Conservation (phyloP, 2,113 vertebrate genomes). For the Paracanthobrama guichenoti region DNA sequence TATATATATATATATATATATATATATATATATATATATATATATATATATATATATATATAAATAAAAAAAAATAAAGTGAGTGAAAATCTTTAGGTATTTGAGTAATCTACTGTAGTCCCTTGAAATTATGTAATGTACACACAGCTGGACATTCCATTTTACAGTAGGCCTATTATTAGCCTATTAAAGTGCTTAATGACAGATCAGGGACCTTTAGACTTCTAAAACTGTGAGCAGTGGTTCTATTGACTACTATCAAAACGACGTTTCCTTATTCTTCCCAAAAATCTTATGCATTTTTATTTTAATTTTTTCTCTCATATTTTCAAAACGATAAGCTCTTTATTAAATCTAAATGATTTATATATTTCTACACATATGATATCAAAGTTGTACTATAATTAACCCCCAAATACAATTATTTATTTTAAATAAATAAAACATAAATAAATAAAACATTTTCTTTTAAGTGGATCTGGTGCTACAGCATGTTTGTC, state of each 20-base stretch:
- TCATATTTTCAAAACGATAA: too few relatives aligned
- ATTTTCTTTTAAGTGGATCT: background rate
- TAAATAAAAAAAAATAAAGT: too few relatives aligned
- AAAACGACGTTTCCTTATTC: background rate
- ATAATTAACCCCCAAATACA: background rate
- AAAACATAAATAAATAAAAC: too few relatives aligned
- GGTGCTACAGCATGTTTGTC: background rate
- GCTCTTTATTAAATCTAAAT: too few relatives aligned
- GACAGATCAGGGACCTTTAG: slow-evolving; percentile 21
- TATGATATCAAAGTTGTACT: background rate
- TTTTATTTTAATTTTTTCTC: background rate
- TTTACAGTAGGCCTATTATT: background rate
- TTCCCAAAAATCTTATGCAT: background rate
- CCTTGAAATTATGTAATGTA: background rate
- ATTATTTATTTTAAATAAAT: too few relatives aligned
- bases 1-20: too few relatives aligned
- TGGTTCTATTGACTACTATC: background rate
- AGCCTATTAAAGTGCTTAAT: background rate
- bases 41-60: too few relatives aligned
- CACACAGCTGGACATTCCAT: background rate
- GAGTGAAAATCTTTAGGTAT: too few relatives aligned
- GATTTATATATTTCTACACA: too few relatives aligned
- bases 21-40: too few relatives aligned
- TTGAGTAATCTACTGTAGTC: background rate
- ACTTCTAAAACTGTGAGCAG: background rate